Evolutionary conservation across 23 tunicate species (phyloP).

Genomic region (Ciona savignyi): DNA sequence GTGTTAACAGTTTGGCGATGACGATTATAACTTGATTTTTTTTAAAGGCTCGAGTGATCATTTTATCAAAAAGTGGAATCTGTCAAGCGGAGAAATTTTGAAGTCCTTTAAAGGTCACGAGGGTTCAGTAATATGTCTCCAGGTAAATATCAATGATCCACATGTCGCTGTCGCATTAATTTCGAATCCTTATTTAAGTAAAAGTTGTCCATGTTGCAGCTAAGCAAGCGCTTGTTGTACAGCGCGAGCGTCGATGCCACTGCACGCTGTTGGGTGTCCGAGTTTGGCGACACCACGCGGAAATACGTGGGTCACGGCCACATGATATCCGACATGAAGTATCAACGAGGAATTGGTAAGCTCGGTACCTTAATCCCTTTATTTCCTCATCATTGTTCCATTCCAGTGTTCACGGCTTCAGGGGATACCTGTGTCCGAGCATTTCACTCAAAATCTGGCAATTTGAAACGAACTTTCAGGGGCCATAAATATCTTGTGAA

Average conservation of each 20-base stretch:
- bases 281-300: slow-evolving; percentile 87
- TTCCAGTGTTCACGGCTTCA: slow-evolving; percentile 73
- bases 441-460: slow-evolving; percentile 79
- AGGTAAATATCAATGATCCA: too few relatives aligned
- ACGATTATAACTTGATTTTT: not conserved
- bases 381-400: not conserved
- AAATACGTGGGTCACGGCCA: slow-evolving; percentile 77
- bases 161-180: too few relatives aligned
- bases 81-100: slow-evolving; percentile 41
- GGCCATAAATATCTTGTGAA: slow-evolving; percentile 83
- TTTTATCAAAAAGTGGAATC: slow-evolving; percentile 74
- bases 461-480: slow-evolving; percentile 52
- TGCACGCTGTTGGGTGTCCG: slow-evolving; percentile 89
- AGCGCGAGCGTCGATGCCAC: slow-evolving; percentile 83
- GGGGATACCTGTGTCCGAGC: slow-evolving; percentile 63
- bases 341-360: slow-evolving; percentile 61
- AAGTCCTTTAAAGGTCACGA: slow-evolving; percentile 74
- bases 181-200: too few relatives aligned
- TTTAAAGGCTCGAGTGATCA: slow-evolving; percentile 64
- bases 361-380: not conserved
- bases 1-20: too few relatives aligned
- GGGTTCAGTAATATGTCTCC: slow-evolving; percentile 61
- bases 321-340: slow-evolving; percentile 87
- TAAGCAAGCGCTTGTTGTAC: slow-evolving; percentile 52
- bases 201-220: slow-evolving; percentile 29